These are phyloP conservation scores for Siniperca scherzeri DNA, from an alignment of 2,797 vertebrate genomes.

Conservation along the genomic window DNA sequence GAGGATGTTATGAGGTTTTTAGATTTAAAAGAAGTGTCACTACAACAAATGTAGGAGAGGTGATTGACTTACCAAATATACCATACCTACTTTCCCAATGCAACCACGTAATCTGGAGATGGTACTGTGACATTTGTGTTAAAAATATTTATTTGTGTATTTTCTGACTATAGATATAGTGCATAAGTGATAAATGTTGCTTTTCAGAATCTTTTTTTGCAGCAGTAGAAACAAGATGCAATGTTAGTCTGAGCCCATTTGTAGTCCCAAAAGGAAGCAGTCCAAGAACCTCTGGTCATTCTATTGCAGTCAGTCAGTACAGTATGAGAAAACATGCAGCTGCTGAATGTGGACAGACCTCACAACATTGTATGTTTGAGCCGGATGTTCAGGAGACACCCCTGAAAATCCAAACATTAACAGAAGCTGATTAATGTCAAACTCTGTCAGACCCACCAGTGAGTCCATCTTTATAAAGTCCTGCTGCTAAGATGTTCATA, in stretches of 20 bases:
- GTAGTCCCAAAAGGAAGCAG: conserved; percentile 5
- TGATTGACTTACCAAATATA: conserved; percentile 16
- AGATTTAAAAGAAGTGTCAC: conserved; percentile 36
- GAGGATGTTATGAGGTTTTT: conserved; percentile 45
- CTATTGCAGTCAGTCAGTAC: conserved; percentile 24
- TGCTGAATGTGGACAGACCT: conserved; percentile 30
- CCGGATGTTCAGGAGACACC: conserved; percentile 30
- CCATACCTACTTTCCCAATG: background rate
- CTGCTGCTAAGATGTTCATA: conserved; percentile 14
- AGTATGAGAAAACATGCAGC: conserved; percentile 41
- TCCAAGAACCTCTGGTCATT: conserved; percentile 27
- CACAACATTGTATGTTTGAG: conserved; percentile 30
- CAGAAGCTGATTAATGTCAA: conserved; percentile 30
- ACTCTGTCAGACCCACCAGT: conserved; percentile 39
- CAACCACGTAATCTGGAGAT: background rate
- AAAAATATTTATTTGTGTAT: background rate
- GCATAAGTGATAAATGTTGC: background rate
- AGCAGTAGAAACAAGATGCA: conserved; percentile 10
- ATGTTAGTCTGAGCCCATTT: conserved; percentile 1
- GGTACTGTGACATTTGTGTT: background rate
- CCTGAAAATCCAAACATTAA: conserved; percentile 39
- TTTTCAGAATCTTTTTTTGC: conserved; percentile 16
- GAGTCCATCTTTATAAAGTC: conserved; percentile 6
- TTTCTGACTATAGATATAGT: background rate
- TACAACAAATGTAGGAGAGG: conserved; percentile 20